Base-by-base conservation (phyloP, 2,113 vertebrate species). In the Zosterops japonicus region DNA sequence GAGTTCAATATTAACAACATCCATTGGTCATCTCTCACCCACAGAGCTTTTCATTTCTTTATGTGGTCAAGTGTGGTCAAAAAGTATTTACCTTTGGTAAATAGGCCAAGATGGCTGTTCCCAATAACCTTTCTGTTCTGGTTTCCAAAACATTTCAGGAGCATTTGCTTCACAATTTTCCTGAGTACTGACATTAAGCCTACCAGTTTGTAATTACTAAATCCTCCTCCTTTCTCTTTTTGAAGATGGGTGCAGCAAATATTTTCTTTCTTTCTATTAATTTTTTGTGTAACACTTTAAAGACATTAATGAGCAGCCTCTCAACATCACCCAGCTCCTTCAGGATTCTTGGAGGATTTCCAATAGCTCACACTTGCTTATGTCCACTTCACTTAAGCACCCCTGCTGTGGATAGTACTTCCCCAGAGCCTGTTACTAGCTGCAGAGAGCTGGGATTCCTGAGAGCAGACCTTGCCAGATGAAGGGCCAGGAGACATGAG, bases 211-310 rank as follows among this genome's bases (percentile, higher is more conserved):
- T 35, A 35, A 21, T 33, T 28, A 23, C 4, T n/a, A 87, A n/a
- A 78, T 35, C 6, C 4, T 21, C 8, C 3, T 42, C 8, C 31
- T 70, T 69, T 78, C 6, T 55, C 57, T 74, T 87, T 87, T 22
- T 64, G 15, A 68, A 69, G 6, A 74, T 33, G 7, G 0, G 0
- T 47, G 3, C 18, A 84, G 13, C 1, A 28, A 84, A 18, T 39
- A 49, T 17, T 53, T 86, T n/a, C 6, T 15, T 33, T 39, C 76
- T 63, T 44, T 12, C 5, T 4, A 44, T 41, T 56, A 4, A 18
- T 50, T 55, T 21, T 29, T 74, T 70, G 12, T 11, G 15, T 35
- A 44, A 56, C 2, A 15, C 3, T 47, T 74, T 27, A 28, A 70
- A 75, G 35, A 33, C 14, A 47, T 27, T 53, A 22, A 18, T 0